A percentile compares a stretch with the other conserved stretches of the same genome.
phyloP scores from a whole-genome alignment of 1,140 invertebrate species.

The Venturia canescens region DNA sequence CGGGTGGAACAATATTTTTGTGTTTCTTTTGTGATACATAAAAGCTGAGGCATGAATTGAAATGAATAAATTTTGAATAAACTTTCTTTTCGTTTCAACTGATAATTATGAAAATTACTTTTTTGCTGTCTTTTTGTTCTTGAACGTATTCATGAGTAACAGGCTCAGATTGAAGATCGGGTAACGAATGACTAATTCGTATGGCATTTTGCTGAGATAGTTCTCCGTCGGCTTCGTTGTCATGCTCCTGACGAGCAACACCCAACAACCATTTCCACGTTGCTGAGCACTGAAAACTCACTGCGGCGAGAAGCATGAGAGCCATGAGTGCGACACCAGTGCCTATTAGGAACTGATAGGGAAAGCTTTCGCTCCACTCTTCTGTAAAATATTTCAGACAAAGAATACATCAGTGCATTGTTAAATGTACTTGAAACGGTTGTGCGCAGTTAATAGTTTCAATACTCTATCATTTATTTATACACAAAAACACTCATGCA shows the following conservation, averaged over 20 bases:
- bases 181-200: conserved; percentile 85
- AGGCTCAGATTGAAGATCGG: conserved; percentile 84
- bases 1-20: no score
- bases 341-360: conserved; percentile 77
- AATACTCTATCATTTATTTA: no score
- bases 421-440: background rate
- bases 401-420: background rate
- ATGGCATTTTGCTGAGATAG: conserved; percentile 82
- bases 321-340: conserved; percentile 81
- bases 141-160: conserved; percentile 85
- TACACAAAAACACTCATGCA: no score
- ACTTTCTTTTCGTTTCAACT: background rate
- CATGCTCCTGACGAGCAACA: conserved; percentile 76
- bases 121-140: conserved; percentile 84
- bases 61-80: conserved; percentile 18
- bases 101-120: conserved; percentile 73
- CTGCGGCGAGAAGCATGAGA: conserved; percentile 81
- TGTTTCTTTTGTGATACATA: no score
- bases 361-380: conserved; percentile 74
- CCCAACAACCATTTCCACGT: conserved; percentile 84
- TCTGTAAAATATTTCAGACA: conserved; percentile 61
- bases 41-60: background rate
- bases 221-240: conserved; percentile 79
- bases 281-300: conserved; percentile 84
- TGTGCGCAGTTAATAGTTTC: background rate